These are phyloP conservation scores for Upupa epops DNA, from an alignment of 2,113 vertebrate species.

Conservation along the genomic window DNA sequence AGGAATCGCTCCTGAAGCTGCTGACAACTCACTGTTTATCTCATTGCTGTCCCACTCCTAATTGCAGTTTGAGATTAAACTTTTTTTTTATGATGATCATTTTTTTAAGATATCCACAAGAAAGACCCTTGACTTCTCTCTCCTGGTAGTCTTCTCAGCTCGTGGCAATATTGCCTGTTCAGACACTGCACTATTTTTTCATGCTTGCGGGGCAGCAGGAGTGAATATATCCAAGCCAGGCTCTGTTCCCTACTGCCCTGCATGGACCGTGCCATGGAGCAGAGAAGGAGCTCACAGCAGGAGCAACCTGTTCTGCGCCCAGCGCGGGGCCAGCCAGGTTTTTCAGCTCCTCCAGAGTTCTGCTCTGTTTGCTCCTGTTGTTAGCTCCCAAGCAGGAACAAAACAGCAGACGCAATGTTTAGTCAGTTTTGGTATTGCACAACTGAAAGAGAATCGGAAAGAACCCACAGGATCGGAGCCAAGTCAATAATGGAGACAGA, in stretches of 20 bases:
- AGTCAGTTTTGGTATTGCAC: constrained; percentile 64
- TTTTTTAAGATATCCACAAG: background rate
- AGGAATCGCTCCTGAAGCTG: constrained; percentile 27
- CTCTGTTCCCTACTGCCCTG: background rate
- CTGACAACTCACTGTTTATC: constrained; percentile 43
- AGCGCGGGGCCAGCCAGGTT: fast-evolving
- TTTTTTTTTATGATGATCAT: background rate
- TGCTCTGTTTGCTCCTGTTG: constrained; percentile 18
- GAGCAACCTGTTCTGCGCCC: background rate
- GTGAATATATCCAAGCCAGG: background rate
- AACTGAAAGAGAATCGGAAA: constrained; percentile 58
- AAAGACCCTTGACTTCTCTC: background rate
- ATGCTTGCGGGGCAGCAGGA: background rate
- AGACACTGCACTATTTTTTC: background rate
- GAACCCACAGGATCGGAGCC: constrained; percentile 44
- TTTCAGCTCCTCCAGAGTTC: background rate
- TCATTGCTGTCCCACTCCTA: constrained; percentile 6
- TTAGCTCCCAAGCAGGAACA: constrained; percentile 1
- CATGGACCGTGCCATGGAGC: fast-evolving
- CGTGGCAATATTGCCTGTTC: background rate
- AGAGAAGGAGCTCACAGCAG: background rate
- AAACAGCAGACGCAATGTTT: background rate
- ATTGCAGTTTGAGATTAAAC: background rate
- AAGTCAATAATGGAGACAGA: constrained; percentile 62
- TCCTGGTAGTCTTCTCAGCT: background rate